Evolutionary conservation across 2,888 invertebrate species (phyloP).

Genomic region (Tipula helvola): DNA sequence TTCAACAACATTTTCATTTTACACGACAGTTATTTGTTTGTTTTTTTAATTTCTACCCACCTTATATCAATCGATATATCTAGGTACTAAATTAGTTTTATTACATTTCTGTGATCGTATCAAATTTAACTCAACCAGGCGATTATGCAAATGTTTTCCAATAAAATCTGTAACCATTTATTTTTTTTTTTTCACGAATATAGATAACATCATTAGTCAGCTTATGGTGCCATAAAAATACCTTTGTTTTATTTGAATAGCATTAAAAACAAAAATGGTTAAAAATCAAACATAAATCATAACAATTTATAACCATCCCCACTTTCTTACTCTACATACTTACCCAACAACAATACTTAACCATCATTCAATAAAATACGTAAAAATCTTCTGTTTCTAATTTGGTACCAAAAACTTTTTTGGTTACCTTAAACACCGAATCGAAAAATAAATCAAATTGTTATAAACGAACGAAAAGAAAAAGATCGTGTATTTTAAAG

Average conservation of each 20-base stretch:
- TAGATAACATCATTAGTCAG: neutral
- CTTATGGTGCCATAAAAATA: neutral
- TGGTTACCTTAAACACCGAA: constrained; percentile 4
- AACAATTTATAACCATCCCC: neutral
- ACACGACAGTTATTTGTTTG: neutral
- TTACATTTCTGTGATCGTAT: neutral
- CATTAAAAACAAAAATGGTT: neutral
- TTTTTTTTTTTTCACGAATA: neutral
- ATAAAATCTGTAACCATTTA: neutral
- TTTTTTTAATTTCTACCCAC: neutral
- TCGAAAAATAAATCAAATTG: neutral
- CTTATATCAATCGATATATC: neutral
- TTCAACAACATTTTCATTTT: neutral
- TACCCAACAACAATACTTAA: neutral
- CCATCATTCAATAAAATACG: neutral
- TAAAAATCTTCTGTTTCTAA: neutral
- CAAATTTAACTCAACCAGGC: neutral
- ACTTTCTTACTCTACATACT: neutral
- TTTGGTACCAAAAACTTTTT: neutral
- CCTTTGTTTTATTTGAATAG: neutral
- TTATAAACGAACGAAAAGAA: neutral
- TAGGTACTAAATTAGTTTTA: neutral
- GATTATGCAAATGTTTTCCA: neutral
- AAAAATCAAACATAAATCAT: neutral
- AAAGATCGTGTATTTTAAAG: neutral